Percentiles rank a stretch among this genome's conserved stretches.
Evolutionary conservation across 2,113 vertebrate species (phyloP).

Genomic region (Cottus gobio): DNA sequence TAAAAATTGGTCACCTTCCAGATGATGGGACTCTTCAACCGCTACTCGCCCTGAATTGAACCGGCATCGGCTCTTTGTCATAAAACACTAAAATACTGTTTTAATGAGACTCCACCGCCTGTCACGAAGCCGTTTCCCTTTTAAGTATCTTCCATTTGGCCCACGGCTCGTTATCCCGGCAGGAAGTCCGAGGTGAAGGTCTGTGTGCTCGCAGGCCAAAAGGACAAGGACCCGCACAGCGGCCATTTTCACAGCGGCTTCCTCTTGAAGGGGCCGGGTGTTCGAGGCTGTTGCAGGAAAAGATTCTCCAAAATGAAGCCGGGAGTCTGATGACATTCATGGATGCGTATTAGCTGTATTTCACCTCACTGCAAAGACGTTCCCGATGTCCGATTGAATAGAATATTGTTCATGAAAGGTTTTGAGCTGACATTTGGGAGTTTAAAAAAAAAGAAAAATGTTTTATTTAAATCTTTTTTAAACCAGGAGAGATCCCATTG

Average conservation of each 20-base stretch:
- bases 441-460: too few relatives aligned
- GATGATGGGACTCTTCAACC: slow-evolving; percentile 53
- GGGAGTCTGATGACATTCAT: background rate
- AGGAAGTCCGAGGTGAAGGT: slow-evolving; percentile 18
- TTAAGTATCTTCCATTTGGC: slow-evolving; percentile 39
- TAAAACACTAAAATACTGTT: slow-evolving; percentile 62
- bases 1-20: slow-evolving; percentile 59
- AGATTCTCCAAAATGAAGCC: background rate
- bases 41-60: slow-evolving; percentile 49
- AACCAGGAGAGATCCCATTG: too few relatives aligned
- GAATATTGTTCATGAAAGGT: background rate
- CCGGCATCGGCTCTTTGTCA: slow-evolving; percentile 44
- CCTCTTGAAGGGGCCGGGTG: background rate
- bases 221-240: background rate
- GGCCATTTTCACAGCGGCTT: background rate
- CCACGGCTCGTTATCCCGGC: slow-evolving; percentile 38
- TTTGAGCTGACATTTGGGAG: background rate
- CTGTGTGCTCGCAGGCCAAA: slow-evolving; percentile 28
- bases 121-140: slow-evolving; percentile 51
- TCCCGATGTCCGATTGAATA: background rate
- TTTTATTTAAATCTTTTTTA: too few relatives aligned
- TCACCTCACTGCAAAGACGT: too few relatives aligned
- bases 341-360: background rate
- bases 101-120: slow-evolving; percentile 60
- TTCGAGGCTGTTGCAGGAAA: too few relatives aligned